Conservation (phyloP, 2,113 vertebrate genomes). For the Piprites chloris region DNA sequence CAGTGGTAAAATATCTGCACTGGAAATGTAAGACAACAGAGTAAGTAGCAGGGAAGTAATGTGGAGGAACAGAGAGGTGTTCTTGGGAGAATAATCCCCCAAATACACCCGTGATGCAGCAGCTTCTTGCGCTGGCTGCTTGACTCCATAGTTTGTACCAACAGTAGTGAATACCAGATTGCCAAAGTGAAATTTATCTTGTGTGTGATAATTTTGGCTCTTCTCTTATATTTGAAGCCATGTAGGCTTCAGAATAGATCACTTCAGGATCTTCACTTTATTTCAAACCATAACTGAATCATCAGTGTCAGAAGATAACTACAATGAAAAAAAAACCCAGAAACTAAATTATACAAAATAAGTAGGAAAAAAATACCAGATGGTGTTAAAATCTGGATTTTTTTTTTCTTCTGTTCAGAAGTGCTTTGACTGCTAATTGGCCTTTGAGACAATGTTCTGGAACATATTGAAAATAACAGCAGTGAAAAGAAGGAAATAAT, state of each 20-base stretch:
- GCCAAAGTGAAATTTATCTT: background rate
- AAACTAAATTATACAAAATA: background rate
- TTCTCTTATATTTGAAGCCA: background rate
- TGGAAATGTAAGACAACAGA: background rate
- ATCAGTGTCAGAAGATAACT: background rate
- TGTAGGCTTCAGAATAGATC: background rate
- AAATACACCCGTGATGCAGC: background rate
- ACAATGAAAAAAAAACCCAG: background rate
- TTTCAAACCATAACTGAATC: background rate
- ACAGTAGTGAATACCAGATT: background rate
- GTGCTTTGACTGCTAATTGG: background rate
- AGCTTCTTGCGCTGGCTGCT: fast-evolving
- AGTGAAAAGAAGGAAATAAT: slow-evolving; percentile 3
- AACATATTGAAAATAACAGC: background rate
- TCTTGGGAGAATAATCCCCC: background rate
- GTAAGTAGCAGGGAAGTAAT: background rate
- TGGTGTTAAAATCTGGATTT: background rate
- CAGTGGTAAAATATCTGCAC: background rate
- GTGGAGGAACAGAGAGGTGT: background rate
- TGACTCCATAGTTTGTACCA: background rate
- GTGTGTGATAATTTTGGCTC: background rate
- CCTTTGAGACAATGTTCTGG: background rate
- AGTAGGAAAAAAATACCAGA: background rate
- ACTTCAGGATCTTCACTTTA: background rate
- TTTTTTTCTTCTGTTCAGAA: background rate